Conservation (phyloP, 2,113 vertebrate genomes). For the Platysteira castanea region DNA sequence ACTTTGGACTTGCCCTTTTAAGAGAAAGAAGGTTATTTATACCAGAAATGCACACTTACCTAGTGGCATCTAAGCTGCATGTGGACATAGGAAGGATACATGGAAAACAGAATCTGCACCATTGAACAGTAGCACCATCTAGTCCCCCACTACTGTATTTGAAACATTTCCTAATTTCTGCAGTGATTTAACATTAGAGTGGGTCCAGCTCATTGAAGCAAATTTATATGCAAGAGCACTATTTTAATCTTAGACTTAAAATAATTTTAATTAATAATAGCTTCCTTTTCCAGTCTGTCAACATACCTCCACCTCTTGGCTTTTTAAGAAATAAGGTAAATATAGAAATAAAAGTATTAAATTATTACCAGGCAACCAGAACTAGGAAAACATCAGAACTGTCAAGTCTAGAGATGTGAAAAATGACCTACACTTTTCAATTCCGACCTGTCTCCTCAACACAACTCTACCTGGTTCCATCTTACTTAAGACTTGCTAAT, state of each 20-base stretch:
- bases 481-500: neutral
- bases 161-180: slow-evolving; percentile 9
- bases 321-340: slow-evolving; percentile 72
- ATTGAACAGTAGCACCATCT: neutral
- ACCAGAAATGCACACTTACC: neutral
- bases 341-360: slow-evolving; percentile 71
- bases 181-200: neutral
- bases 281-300: slow-evolving; percentile 58
- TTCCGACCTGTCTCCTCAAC: neutral
- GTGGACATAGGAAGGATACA: neutral
- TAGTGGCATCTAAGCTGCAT: neutral
- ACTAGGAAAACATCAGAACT: slow-evolving; percentile 60
- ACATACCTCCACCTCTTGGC: slow-evolving; percentile 60
- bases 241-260: slow-evolving; percentile 68
- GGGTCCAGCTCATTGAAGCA: slow-evolving; percentile 50
- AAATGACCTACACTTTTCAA: neutral
- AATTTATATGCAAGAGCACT: slow-evolving; percentile 64
- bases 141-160: neutral
- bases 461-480: neutral
- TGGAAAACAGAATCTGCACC: neutral
- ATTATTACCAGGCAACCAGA: slow-evolving; percentile 57
- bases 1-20: neutral
- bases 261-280: slow-evolving; percentile 73
- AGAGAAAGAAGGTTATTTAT: neutral
- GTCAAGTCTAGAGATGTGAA: slow-evolving; percentile 14